A percentile compares a stretch with the other conserved stretches of the same genome.
phyloP scores from a whole-genome alignment of 2,888 invertebrate species.

The Eupsilia transversa region DNA sequence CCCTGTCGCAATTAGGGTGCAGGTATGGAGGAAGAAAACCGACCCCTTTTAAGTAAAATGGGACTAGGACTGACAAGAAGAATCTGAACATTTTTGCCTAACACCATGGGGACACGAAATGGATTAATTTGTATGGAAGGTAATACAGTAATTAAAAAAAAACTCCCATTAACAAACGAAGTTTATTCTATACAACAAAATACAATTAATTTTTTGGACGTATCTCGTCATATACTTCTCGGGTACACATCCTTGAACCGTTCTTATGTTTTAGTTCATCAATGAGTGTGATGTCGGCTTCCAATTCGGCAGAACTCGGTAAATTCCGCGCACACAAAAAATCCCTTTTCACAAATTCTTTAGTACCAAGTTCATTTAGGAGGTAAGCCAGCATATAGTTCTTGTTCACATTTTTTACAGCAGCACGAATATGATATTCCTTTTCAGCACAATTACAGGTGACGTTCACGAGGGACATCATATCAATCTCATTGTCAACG shows the following conservation, averaged over 20 bases:
- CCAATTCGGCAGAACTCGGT: slow-evolving; percentile 17
- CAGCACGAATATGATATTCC: neutral
- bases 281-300: neutral
- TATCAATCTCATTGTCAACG: slow-evolving; percentile 7
- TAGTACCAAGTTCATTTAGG: neutral
- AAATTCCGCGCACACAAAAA: slow-evolving; percentile 17
- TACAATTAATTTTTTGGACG: neutral
- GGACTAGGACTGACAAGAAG: neutral
- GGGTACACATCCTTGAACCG: slow-evolving; percentile 19
- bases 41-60: neutral
- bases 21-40: no score
- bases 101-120: no score
- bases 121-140: no score
- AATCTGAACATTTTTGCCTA: neutral
- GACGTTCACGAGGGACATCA: slow-evolving; percentile 14
- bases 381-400: slow-evolving; percentile 9
- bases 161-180: no score
- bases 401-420: slow-evolving; percentile 19
- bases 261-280: slow-evolving; percentile 21
- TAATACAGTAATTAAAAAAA: neutral
- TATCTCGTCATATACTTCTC: slow-evolving; percentile 18
- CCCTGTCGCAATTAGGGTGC: no score
- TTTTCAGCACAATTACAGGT: slow-evolving; percentile 25
- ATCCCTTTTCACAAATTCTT: neutral
- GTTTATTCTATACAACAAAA: neutral